phyloP scores from a whole-genome alignment of 92 coral and sea anemone genomes.

The Porites cylindrica region DNA sequence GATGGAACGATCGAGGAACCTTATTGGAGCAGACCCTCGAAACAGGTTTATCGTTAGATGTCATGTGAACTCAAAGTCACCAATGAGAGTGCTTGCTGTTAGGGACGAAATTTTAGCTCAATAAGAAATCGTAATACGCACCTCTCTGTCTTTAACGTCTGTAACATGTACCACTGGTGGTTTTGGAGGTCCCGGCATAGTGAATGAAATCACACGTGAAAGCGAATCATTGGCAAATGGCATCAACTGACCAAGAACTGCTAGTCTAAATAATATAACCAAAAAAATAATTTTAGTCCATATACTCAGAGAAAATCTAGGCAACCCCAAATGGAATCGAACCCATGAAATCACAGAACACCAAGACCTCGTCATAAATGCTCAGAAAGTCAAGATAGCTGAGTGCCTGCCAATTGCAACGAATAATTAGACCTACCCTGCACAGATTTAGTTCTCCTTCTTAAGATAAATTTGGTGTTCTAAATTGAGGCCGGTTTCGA shows the following conservation, averaged over 20 bases:
- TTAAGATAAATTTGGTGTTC: too few species aligned
- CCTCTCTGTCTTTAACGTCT: slow-evolving; percentile 76
- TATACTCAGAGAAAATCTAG: neutral
- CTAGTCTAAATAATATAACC: slow-evolving; percentile 26
- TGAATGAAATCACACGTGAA: slow-evolving; percentile 60
- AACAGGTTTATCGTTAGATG: too few species aligned
- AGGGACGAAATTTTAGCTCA: neutral
- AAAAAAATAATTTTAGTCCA: neutral
- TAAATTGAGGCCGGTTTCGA: too few species aligned
- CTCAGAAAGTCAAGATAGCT: neutral
- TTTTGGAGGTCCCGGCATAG: slow-evolving; percentile 92
- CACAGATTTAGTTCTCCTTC: too few species aligned
- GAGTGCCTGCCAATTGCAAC: too few species aligned
- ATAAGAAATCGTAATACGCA: slow-evolving; percentile 1
- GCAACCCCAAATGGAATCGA: neutral
- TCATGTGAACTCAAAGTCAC: too few species aligned
- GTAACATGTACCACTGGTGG: slow-evolving; percentile 76
- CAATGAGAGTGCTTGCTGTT: too few species aligned
- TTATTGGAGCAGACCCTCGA: too few species aligned
- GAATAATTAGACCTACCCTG: too few species aligned
- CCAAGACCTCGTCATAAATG: neutral
- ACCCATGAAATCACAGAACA: too few species aligned
- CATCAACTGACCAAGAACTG: slow-evolving; percentile 49
- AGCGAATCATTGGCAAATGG: slow-evolving; percentile 44
- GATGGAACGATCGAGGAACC: too few species aligned